Evolutionary conservation across 2,888 invertebrate genomes (phyloP).

Genomic region (Linnaemya vulpina): DNA sequence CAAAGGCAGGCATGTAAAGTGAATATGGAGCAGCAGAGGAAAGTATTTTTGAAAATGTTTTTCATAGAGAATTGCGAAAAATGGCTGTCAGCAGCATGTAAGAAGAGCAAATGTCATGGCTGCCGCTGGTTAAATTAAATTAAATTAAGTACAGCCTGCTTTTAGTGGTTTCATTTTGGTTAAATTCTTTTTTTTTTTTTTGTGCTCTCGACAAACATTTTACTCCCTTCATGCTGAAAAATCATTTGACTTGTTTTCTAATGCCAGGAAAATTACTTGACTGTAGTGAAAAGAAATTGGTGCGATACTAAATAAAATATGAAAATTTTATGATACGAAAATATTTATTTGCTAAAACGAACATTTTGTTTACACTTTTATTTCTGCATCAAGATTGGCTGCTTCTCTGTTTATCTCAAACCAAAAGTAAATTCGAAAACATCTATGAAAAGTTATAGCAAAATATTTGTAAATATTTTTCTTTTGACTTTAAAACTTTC

Average conservation of each 20-base stretch:
- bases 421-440: too few species aligned
- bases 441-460: too few species aligned
- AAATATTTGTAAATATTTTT: too few species aligned
- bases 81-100: conserved; percentile 18
- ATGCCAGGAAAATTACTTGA: not conserved
- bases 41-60: not conserved
- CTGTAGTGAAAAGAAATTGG: not conserved
- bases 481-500: too few species aligned
- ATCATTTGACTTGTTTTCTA: conserved; percentile 9
- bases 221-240: conserved; percentile 11
- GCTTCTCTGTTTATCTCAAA: too few species aligned
- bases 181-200: not conserved
- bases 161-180: conserved; percentile 21
- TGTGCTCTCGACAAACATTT: not conserved
- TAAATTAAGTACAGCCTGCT: conserved; percentile 40
- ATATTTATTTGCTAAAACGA: too few species aligned
- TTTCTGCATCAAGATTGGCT: too few species aligned
- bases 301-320: too few species aligned
- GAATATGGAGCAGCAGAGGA: not conserved
- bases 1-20: not conserved
- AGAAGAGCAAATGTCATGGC: conserved; percentile 59
- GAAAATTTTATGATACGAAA: too few species aligned
- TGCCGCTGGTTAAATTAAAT: conserved; percentile 26
- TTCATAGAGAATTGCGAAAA: conserved; percentile 3
- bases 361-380: too few species aligned